Percentiles rank a stretch among this genome's conserved stretches.
phyloP scores from a whole-genome alignment of 2,888 invertebrate genomes.

The Ptychoptera albimana region DNA sequence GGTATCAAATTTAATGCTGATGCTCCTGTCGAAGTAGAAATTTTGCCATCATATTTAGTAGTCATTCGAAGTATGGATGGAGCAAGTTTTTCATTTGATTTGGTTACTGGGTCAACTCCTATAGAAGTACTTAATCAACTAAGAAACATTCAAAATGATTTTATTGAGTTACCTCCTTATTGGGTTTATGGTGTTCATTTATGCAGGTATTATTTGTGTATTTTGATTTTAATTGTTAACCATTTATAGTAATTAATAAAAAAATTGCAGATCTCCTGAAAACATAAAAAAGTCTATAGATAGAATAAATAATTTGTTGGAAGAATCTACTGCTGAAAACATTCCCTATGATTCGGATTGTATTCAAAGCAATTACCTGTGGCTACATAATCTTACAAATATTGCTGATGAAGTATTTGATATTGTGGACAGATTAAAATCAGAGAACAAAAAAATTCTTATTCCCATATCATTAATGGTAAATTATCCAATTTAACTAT shows the following conservation, averaged over 20 bases:
- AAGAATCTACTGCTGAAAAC: background rate
- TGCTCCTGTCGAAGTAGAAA: constrained; percentile 1
- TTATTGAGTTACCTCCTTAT: background rate
- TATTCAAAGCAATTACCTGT: constrained; percentile 3
- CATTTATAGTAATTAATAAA: background rate
- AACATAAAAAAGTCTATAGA: constrained; percentile 2
- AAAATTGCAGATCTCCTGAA: background rate
- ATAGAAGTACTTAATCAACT: background rate
- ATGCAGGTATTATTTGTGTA: background rate
- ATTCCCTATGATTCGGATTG: constrained; percentile 2
- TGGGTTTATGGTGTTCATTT: constrained; percentile 3
- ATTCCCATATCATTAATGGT: background rate
- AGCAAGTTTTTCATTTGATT: background rate
- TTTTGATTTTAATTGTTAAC: background rate
- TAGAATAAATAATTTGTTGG: constrained; percentile 4
- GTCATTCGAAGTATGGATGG: background rate
- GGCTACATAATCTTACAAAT: background rate
- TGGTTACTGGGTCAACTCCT: constrained; percentile 1
- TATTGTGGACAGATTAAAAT: constrained; percentile 1
- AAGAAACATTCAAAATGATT: background rate
- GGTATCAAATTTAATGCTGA: background rate
- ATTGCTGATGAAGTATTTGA: background rate
- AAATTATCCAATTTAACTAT: no score
- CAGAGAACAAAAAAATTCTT: constrained; percentile 5
- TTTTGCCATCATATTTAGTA: background rate